Evolutionary conservation across 2,888 invertebrate genomes (phyloP).

Genomic region (Dorcus parallelipipedus): DNA sequence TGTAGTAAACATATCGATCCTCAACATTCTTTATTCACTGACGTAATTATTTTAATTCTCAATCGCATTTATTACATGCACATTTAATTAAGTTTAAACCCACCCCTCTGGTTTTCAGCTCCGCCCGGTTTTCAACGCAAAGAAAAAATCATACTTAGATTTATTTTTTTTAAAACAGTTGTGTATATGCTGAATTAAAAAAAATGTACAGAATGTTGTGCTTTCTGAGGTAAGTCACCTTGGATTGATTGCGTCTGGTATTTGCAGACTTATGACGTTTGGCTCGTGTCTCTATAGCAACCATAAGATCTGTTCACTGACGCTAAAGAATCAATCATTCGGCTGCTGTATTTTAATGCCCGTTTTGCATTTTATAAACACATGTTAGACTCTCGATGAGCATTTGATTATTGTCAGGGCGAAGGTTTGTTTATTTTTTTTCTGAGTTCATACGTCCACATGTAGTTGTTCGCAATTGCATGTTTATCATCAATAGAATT

Average conservation of each 20-base stretch:
- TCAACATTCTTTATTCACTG: no score
- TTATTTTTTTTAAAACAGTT: not conserved
- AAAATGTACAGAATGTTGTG: not conserved
- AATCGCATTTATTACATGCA: no score
- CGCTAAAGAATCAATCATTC: not conserved
- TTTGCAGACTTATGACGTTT: not conserved
- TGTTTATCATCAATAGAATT: no score
- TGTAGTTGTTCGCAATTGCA: no score
- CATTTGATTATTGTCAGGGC: no score
- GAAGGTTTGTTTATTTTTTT: no score
- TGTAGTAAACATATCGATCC: no score
- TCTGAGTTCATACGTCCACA: no score
- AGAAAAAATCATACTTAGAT: not conserved
- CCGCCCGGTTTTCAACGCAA: not conserved
- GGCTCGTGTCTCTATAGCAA: not conserved
- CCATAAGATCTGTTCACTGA: not conserved
- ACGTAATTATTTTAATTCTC: no score
- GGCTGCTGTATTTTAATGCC: not conserved
- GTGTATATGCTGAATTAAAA: not conserved
- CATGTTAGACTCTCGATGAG: no score
- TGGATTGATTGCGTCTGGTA: not conserved
- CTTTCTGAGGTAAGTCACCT: not conserved
- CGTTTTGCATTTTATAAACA: no score
- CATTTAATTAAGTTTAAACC: no score
- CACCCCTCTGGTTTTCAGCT: not conserved